A percentile compares a stretch with the other conserved stretches of the same genome.
Conservation (phyloP, 2,113 vertebrate genomes). For the Nycticryphes semicollaris region DNA sequence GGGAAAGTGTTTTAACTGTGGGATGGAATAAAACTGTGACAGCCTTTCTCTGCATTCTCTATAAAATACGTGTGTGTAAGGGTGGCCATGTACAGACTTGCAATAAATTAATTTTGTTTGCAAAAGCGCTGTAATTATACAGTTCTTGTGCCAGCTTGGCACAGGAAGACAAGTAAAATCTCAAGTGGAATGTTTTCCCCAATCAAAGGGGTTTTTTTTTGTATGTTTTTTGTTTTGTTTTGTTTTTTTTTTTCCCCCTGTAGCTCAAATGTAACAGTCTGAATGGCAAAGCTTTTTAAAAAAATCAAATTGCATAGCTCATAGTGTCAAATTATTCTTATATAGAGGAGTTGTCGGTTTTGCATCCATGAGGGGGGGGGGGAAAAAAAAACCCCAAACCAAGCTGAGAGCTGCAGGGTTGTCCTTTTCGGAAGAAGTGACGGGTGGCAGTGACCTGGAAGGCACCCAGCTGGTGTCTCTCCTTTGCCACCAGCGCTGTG, state of each 20-base stretch:
- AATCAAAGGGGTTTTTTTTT: neutral
- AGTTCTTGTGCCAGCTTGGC: conserved; percentile 43
- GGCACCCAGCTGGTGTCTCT: conserved; percentile 11
- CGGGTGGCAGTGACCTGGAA: conserved; percentile 33
- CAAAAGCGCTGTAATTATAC: conserved; percentile 13
- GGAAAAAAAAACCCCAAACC: neutral
- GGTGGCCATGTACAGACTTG: conserved; percentile 32
- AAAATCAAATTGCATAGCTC: neutral
- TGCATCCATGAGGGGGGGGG: neutral
- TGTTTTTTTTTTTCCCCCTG: neutral
- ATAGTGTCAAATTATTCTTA: neutral
- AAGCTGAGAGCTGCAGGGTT: neutral
- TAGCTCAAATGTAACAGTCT: neutral
- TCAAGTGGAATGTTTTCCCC: conserved; percentile 9
- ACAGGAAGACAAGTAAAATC: conserved; percentile 3
- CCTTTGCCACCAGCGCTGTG: neutral
- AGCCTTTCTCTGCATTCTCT: neutral
- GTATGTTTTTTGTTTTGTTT: neutral
- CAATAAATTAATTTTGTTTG: conserved; percentile 53
- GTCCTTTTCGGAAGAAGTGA: neutral
- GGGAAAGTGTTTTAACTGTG: neutral
- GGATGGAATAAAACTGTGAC: neutral
- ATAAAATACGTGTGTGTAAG: neutral
- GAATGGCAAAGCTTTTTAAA: neutral
- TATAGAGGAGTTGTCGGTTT: neutral